Percentiles rank a stretch among this genome's conserved stretches.
Conservation (phyloP, 2,888 invertebrate genomes). For the Galerucella calmariensis region DNA sequence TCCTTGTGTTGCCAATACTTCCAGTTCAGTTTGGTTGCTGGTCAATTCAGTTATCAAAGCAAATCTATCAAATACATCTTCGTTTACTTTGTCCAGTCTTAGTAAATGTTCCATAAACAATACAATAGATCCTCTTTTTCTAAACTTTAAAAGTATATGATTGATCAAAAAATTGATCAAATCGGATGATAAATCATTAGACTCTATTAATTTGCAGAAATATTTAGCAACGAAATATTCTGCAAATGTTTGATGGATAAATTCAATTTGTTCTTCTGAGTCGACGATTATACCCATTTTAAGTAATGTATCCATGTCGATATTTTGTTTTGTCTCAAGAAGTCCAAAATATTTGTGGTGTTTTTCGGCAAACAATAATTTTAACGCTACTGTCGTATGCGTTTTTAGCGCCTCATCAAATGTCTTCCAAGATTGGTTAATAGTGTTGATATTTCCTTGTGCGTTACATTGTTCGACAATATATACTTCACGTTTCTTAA, state of each 20-base stretch:
- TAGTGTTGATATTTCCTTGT: background rate
- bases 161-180: background rate
- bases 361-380: conserved; percentile 8
- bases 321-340: background rate
- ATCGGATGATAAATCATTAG: background rate
- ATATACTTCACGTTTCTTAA: conserved; percentile 25
- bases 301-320: conserved; percentile 7
- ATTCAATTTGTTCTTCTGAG: conserved; percentile 2
- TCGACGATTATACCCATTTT: conserved; percentile 27
- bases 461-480: conserved; percentile 28
- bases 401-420: conserved; percentile 18
- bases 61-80: background rate
- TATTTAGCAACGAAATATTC: conserved; percentile 27
- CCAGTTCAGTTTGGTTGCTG: background rate
- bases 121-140: background rate
- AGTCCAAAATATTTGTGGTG: conserved; percentile 14
- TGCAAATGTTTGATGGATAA: conserved; percentile 29
- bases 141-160: conserved; percentile 4
- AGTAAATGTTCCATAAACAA: background rate
- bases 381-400: conserved; percentile 13
- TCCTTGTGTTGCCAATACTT: background rate
- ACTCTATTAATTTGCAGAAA: conserved; percentile 5
- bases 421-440: background rate
- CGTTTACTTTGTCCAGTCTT: background rate
- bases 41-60: background rate